Evolutionary conservation across 2,888 invertebrate species (phyloP).

Genomic region (Ennomos erosarius): DNA sequence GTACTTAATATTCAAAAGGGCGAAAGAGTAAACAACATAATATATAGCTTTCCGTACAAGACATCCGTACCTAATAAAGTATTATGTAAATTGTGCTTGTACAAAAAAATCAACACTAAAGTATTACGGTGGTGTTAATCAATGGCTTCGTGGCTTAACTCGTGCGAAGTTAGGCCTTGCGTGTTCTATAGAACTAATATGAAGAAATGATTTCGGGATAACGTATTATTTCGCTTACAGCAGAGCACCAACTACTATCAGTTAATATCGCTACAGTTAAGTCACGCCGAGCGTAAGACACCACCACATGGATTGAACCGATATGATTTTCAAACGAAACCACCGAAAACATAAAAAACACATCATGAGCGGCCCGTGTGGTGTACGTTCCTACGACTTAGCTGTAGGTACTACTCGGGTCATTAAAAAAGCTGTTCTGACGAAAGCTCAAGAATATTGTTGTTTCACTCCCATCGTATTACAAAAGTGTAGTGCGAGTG

Average conservation of each 20-base stretch:
- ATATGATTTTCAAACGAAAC: slow-evolving; percentile 3
- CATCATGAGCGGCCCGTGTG: not conserved
- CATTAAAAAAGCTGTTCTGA: too few relatives aligned
- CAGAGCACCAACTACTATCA: slow-evolving; percentile 30
- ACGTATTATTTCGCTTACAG: slow-evolving; percentile 17
- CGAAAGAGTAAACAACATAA: too few relatives aligned
- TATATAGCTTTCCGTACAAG: too few relatives aligned
- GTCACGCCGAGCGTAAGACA: slow-evolving; percentile 18
- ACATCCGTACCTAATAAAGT: too few relatives aligned
- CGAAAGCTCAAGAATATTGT: too few relatives aligned
- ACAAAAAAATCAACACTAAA: too few relatives aligned
- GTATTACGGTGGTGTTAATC: too few relatives aligned
- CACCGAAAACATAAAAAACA: not conserved
- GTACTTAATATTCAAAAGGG: too few relatives aligned
- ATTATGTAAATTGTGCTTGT: too few relatives aligned
- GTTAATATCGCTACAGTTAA: slow-evolving; percentile 23
- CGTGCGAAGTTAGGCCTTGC: slow-evolving; percentile 6
- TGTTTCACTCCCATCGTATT: too few relatives aligned
- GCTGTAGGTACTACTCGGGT: slow-evolving; percentile 3
- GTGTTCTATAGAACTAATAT: not conserved
- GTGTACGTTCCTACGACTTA: slow-evolving; percentile 6
- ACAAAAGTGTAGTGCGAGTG: too few relatives aligned
- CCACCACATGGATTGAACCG: slow-evolving; percentile 10
- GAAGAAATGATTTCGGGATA: slow-evolving; percentile 4
- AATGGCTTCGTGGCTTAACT: not conserved